Evolutionary conservation across 2,888 invertebrate species (phyloP).

Genomic region (Lithodes maja): DNA sequence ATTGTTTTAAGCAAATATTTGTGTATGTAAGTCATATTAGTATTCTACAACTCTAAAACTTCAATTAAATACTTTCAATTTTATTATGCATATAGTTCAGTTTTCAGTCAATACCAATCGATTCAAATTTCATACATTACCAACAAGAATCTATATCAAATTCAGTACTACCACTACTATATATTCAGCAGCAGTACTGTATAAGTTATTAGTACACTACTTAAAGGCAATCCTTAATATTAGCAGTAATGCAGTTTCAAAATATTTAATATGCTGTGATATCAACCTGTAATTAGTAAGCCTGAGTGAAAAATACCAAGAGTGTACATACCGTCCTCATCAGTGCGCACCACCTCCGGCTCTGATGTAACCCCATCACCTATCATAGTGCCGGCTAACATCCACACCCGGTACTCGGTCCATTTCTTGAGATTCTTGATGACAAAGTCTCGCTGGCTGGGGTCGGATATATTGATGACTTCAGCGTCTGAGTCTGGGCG

Average conservation of each 20-base stretch:
- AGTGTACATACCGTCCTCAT: conserved; percentile 95
- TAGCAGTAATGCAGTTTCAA: too few relatives aligned
- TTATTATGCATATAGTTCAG: background rate
- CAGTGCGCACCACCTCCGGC: conserved; percentile 93
- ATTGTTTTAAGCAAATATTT: conserved; percentile 59
- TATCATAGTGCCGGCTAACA: conserved; percentile 95
- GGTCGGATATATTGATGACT: conserved; percentile 81
- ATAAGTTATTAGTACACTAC: background rate
- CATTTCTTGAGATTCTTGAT: conserved; percentile 94
- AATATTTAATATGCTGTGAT: too few relatives aligned
- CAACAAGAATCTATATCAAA: background rate
- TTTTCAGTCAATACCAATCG: background rate
- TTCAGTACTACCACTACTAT: background rate
- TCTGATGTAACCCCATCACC: conserved; percentile 96
- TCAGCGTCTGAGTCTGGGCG: conserved; percentile 87
- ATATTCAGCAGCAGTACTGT: conserved; percentile 17
- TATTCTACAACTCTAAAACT: conserved; percentile 23
- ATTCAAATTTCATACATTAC: background rate
- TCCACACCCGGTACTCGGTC: conserved; percentile 98
- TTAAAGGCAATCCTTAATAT: background rate
- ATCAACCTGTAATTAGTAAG: too few relatives aligned
- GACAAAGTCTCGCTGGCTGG: conserved; percentile 85
- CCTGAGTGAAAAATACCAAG: background rate
- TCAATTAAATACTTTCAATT: conserved; percentile 7
- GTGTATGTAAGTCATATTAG: conserved; percentile 27